Base-by-base conservation (phyloP, 2,113 vertebrate species). In the Oenanthe melanoleuca region DNA sequence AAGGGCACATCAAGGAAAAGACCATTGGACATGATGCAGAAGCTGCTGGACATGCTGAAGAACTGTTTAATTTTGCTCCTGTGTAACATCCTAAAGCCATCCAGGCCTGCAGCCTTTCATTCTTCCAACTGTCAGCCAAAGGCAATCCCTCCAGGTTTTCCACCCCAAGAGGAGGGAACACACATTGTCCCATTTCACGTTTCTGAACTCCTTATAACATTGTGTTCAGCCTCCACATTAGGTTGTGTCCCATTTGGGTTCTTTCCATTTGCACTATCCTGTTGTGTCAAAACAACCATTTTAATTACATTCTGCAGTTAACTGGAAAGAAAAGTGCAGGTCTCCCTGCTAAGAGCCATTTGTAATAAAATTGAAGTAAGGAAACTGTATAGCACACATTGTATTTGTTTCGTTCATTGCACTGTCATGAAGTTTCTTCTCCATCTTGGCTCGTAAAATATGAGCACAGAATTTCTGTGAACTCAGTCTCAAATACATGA, bases 301-400 rank as follows among this genome's bases (percentile, higher is more conserved):
- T 71, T 64, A 71, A 21, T 85, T 80, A 72, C 7, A 72, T 17
- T 63, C 50, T 87, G 55, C 80, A 57, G n/a, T 87, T 94, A 65
- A 79, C 29, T 92, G 84, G 67, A 75, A 93, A 73, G 49, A 81
- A 14, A 45, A 14, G 63, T 19, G 3, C 50, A 95, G 94, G 74
- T 77, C 38, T 94, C 59, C 70, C 71, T 77, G 14, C 42, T 52
- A 40, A 56, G 55, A 93, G 79, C 74, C 29, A 70, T 91, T 85
- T 89, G 78, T 80, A 95, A 95, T 96, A 96, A 97, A 97, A 86
- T 26, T 55, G 14, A 94, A 94, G 67, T 89, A 75, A 25, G 6
- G 42, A 85, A 95, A 91, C 78, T 75, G 8, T 79, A 52, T 88
- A 50, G 52, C 79, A 82, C 44, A 82, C 42, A 92, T 89, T 73